Evolutionary conservation across 2,797 vertebrate species (phyloP), one percentile per base, ranked within the genome.

Genomic region (Phyllotis vaccarum): DNA sequence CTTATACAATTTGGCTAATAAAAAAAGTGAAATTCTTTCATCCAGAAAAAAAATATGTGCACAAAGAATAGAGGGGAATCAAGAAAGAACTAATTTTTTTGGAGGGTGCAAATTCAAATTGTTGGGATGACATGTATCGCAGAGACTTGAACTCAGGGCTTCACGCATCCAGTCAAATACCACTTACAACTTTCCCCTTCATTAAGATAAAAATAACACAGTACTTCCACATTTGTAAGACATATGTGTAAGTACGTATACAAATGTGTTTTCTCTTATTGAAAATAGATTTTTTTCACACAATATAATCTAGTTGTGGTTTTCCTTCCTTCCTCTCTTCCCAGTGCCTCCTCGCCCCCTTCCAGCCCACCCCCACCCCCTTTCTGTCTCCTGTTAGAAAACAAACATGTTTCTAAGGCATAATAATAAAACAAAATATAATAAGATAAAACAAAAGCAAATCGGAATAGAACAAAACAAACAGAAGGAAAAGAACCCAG

Each of bases 171-270:
- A 54, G 49, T 24, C 22, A 86, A 72, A n/a, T 54, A 56, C 4
- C 34, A 78, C 10, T 22, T 22, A 60, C 1, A 2, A 7, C n/a
- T 10, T 56, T 60, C 24, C 9, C 19, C 12, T 92, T 90, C 78
- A 81, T 85, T 91, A 40, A 94, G 8, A 43, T 17, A 74, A 76
- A 93, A 89, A 78, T 79, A 90, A 64, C 70, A 90, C 86, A 95
- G 14, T 29, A 52, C 22, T 68, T 78, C 31, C 43, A 74, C 34
- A 40, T 75, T 91, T 92, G 54, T 66, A 70, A 87, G n/a, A 75
- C 34, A 79, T 86, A 64, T 6, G 17, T 4, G 6, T 27, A 27
- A 13, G 21, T 74, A 43, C n/a, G n/a, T n/a, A n/a, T n/a, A n/a
- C n/a, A n/a, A n/a, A n/a, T n/a, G n/a, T 75, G 9, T 56, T 24